Conservation (phyloP, 1,140 invertebrate species). For the Mactra quadrangularis region DNA sequence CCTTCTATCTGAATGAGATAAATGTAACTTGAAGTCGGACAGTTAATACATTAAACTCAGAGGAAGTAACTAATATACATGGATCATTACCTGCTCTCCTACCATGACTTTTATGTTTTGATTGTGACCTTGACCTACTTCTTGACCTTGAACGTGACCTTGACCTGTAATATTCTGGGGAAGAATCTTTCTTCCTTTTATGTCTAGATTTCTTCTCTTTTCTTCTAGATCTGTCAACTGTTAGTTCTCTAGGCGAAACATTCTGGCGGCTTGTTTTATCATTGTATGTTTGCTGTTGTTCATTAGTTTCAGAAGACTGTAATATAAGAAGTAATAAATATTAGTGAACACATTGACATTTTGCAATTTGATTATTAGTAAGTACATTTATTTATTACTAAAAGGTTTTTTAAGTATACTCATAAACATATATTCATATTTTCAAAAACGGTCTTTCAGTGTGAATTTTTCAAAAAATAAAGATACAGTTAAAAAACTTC, state of each 20-base stretch:
- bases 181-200: slow-evolving; percentile 36
- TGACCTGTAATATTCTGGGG: slow-evolving; percentile 56
- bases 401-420: neutral
- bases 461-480: too few relatives aligned
- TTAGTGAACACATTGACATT: neutral
- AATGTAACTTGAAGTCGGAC: too few relatives aligned
- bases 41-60: too few relatives aligned
- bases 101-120: slow-evolving; percentile 33
- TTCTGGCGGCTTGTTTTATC: slow-evolving; percentile 41
- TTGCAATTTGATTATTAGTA: neutral
- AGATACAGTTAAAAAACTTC: too few relatives aligned
- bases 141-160: slow-evolving; percentile 49
- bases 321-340: neutral
- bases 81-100: slow-evolving; percentile 49
- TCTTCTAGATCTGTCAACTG: slow-evolving; percentile 50
- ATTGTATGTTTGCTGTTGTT: slow-evolving; percentile 21
- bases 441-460: too few relatives aligned
- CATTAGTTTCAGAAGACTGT: slow-evolving; percentile 20
- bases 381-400: neutral
- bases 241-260: slow-evolving; percentile 50
- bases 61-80: too few relatives aligned
- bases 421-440: too few relatives aligned
- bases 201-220: slow-evolving; percentile 43
- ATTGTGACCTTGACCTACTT: slow-evolving; percentile 51
- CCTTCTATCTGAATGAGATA: too few relatives aligned